These are phyloP conservation scores for Allobates femoralis DNA, from an alignment of 2,797 vertebrate genomes.

Conservation along the genomic window DNA sequence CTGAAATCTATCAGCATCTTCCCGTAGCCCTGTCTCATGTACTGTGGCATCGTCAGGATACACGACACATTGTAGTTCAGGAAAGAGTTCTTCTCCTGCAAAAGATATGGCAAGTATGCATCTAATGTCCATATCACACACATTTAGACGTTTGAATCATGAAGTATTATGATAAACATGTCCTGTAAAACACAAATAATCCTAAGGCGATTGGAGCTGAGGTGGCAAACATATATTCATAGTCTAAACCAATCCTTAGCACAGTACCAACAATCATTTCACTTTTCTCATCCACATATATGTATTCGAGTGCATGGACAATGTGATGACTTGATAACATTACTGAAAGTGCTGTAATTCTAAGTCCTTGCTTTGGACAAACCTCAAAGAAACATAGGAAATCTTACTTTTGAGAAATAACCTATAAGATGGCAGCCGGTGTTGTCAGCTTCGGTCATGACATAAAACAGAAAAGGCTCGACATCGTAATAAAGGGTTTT, in stretches of 20 bases:
- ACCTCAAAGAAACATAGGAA: background rate
- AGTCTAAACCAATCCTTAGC: background rate
- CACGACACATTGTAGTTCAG: conserved; percentile 97
- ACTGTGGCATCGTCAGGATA: conserved; percentile 96
- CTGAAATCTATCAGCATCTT: conserved; percentile 99
- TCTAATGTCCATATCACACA: background rate
- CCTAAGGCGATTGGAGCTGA: no score
- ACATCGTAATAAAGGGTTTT: conserved; percentile 98
- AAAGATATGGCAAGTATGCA: conserved; percentile 2
- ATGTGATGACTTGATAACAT: background rate
- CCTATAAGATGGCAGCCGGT: conserved; percentile 98
- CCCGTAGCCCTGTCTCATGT: conserved; percentile 94
- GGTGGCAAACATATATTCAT: background rate
- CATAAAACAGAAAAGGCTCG: conserved; percentile 97
- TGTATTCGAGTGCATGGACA: background rate
- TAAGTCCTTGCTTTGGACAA: background rate
- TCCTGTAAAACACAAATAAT: no score
- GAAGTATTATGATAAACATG: no score
- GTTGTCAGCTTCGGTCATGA: conserved; percentile 99
- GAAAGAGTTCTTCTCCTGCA: conserved; percentile 95
- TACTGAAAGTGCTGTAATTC: background rate
- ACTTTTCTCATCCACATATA: background rate
- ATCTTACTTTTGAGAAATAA: conserved; percentile 95
- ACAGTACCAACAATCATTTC: background rate
- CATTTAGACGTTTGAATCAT: background rate